Evolutionary conservation across 2,888 invertebrate species (phyloP), one percentile per base, ranked within the genome.

Genomic region (Cryptus armator): DNA sequence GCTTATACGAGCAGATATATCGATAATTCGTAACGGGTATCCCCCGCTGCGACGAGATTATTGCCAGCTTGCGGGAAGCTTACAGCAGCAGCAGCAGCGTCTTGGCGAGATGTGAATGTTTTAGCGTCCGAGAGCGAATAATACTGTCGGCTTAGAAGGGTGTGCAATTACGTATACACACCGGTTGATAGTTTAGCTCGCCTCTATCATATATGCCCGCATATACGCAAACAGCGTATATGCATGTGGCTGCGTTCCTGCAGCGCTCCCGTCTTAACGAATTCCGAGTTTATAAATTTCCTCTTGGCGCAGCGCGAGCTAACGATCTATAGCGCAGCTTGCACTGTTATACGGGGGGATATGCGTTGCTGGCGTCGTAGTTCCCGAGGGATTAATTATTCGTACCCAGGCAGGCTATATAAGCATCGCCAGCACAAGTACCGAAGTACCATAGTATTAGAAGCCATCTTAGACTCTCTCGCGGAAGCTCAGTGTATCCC

Each of bases 341-440:
- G 44, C 29, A 53, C 74, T 67, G 24, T 16, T 76, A 32, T 71
- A 37, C 37, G 37, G 7, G 37, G 66, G 48, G 66, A 80, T 64
- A 48, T 53, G 78, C 68, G 68, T 75, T 81, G 53, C 68, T 67
- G 59, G 78, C 70, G 68, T 16, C 64, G 72, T 64, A 72, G 67
- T 77, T 81, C 81, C 74, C 56, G 51, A 53, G 74, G 84, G 81
- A 81, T 78, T 84, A 84, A 84, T 84, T 81, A 78, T 81, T 81
- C 68, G 67, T 78, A 46, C 64, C 74, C 59, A 51, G 37, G 66
- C 14, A 44, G 37, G 32, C 7, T 37, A 37, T 64, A 74, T 62
- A 37, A 70, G 78, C 68, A 78, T 83, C 29, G 70, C 51, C 62
- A 16, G 62, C 70, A 62, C 14, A 46, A 29, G 19, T 29, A 19